Conservation (phyloP, 1,140 invertebrate genomes). For the Habropoda laboriosa region DNA sequence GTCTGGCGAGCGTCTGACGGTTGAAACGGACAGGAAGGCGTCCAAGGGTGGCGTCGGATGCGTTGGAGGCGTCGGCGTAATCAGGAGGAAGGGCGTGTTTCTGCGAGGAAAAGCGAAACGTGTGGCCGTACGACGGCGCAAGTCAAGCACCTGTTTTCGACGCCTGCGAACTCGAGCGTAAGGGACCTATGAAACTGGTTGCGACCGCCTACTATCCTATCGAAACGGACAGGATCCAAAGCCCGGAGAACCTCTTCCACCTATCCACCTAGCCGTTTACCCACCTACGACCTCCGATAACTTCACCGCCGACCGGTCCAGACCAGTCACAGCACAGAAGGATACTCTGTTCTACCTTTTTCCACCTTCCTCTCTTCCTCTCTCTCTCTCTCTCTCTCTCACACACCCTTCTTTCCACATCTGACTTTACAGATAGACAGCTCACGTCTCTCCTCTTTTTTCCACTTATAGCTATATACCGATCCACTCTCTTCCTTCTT, state of each 20-base stretch:
- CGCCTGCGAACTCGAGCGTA: conserved; percentile 72
- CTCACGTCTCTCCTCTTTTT: conserved; percentile 14
- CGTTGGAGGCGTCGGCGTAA: conserved; percentile 46
- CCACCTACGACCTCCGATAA: conserved; percentile 54
- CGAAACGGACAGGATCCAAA: conserved; percentile 56
- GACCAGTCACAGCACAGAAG: conserved; percentile 1
- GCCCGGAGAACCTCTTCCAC: conserved; percentile 66
- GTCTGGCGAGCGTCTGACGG: conserved; percentile 39
- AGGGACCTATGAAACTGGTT: conserved; percentile 44
- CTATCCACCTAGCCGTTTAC: conserved; percentile 47
- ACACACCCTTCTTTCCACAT: not conserved
- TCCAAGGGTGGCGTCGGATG: conserved; percentile 18
- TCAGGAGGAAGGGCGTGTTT: conserved; percentile 61
- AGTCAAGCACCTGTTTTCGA: conserved; percentile 64
- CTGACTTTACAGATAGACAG: too few species aligned
- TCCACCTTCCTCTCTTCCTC: not conserved
- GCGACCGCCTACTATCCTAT: conserved; percentile 78
- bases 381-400: not conserved
- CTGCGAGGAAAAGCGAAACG: conserved; percentile 59
- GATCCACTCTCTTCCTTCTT: not conserved
- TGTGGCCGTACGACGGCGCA: conserved; percentile 57
- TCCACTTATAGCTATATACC: not conserved
- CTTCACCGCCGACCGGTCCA: conserved; percentile 21
- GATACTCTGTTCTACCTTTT: conserved; percentile 5
- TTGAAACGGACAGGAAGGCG: too few species aligned